Evolutionary conservation across 2,888 invertebrate species (phyloP).

Genomic region (Didymodactylos carnosus): DNA sequence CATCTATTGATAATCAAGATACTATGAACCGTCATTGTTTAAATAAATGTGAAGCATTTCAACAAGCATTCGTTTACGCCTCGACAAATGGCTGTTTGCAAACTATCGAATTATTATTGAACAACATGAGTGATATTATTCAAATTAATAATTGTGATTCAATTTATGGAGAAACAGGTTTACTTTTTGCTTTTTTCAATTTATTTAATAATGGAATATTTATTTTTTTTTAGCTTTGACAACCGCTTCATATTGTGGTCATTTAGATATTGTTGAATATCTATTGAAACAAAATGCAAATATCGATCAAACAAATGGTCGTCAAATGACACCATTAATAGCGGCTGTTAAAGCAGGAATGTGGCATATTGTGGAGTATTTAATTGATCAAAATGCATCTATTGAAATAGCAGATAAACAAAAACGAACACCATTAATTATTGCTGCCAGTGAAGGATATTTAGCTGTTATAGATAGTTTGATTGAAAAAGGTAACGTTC

Average conservation of each 20-base stretch:
- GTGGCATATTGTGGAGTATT: conserved; percentile 58
- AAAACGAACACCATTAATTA: conserved; percentile 63
- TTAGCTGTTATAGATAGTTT: conserved; percentile 65
- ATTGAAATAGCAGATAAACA: conserved; percentile 38
- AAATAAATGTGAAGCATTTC: too few species aligned
- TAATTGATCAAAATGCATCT: conserved; percentile 43
- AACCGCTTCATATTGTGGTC: conserved; percentile 62
- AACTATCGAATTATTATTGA: not conserved
- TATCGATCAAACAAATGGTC: conserved; percentile 51
- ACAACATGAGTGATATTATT: not conserved
- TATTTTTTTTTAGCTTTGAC: conserved; percentile 54
- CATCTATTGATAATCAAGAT: not conserved
- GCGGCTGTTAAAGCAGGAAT: conserved; percentile 71
- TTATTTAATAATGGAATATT: too few species aligned
- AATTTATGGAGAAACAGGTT: not conserved
- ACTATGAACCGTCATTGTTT: too few species aligned
- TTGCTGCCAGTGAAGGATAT: conserved; percentile 76
- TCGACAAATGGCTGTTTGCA: not conserved
- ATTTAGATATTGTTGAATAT: conserved; percentile 56
- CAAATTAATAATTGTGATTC: not conserved
- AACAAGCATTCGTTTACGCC: not conserved
- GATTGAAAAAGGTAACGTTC: conserved; percentile 50
- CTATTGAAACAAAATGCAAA: conserved; percentile 53
- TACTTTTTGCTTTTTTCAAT: too few species aligned
- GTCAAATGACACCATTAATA: conserved; percentile 57